Evolutionary conservation across 2,113 vertebrate species (phyloP).

Genomic region (Asarcornis scutulata): DNA sequence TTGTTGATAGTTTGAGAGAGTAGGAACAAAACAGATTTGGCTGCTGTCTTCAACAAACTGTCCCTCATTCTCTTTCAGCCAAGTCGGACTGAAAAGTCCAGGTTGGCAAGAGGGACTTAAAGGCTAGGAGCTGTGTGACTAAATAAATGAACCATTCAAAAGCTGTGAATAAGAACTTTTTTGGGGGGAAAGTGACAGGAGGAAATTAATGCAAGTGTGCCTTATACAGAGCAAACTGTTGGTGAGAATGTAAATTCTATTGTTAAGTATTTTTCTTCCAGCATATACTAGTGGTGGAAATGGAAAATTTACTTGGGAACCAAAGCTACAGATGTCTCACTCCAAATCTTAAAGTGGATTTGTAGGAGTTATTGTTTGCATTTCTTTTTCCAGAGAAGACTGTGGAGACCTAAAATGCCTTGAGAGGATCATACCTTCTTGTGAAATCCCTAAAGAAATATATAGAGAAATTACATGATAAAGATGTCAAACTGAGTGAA

Average conservation of each 20-base stretch:
- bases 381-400: not conserved
- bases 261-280: not conserved
- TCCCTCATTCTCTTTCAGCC: not conserved
- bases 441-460: not conserved
- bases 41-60: not conserved
- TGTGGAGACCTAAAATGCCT: not conserved
- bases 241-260: not conserved
- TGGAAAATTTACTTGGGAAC: not conserved
- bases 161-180: not conserved
- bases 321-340: not conserved
- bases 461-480: not conserved
- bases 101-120: not conserved
- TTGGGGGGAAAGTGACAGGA: not conserved
- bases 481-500: not conserved
- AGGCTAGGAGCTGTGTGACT: not conserved
- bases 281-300: not conserved
- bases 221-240: not conserved
- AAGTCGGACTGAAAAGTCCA: not conserved
- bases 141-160: not conserved
- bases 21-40: not conserved
- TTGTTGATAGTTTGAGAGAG: not conserved
- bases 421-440: not conserved
- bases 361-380: not conserved
- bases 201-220: not conserved
- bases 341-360: not conserved